A percentile compares a stretch with the other conserved stretches of the same genome.
Conservation (phyloP, 2,797 vertebrate species). For the Emydoidea blandingii region DNA sequence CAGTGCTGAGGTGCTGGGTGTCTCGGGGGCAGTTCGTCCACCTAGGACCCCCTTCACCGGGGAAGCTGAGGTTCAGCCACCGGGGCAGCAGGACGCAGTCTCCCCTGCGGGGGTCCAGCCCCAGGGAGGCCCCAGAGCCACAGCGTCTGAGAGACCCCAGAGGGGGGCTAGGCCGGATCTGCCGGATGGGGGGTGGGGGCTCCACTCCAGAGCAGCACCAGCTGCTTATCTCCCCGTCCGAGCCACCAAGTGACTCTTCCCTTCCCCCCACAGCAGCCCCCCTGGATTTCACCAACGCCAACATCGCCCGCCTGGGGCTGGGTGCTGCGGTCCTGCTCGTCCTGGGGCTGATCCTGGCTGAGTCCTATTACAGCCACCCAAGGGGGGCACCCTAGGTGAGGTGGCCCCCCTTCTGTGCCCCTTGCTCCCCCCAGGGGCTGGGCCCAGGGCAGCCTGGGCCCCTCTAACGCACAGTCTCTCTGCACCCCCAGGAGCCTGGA, state of each 20-base stretch:
- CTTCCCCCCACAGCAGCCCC: neutral
- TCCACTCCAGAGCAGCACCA: no score
- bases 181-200: no score
- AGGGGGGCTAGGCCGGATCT: no score
- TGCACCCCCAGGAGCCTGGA: no score
- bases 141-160: no score
- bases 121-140: no score
- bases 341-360: neutral
- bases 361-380: neutral
- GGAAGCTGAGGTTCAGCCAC: no score
- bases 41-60: no score
- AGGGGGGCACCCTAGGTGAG: neutral
- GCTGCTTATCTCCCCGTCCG: neutral
- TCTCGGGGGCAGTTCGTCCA: neutral
- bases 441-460: no score
- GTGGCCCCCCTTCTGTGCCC: no score
- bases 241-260: neutral
- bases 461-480: no score
- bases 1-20: fast-evolving
- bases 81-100: neutral
- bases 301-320: neutral
- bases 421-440: no score
- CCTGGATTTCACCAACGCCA: neutral
- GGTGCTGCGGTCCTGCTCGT: neutral
- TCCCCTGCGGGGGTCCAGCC: neutral